Evolutionary conservation across 2,797 vertebrate genomes (phyloP), one percentile per base, ranked within the genome.

Genomic region (Pantherophis alleghaniensis): DNA sequence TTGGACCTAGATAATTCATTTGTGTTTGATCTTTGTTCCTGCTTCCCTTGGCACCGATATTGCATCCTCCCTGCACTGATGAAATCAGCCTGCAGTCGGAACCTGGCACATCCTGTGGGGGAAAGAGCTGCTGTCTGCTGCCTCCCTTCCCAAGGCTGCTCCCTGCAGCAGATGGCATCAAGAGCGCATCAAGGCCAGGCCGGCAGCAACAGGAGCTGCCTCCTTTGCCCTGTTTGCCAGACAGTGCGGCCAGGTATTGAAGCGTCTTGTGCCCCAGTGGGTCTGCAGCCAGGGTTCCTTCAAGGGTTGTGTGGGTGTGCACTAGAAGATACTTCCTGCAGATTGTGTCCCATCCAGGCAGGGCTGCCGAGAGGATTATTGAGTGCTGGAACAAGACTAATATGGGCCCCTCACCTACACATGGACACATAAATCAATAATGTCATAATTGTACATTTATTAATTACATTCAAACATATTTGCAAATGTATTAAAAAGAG

Each of bases 61-160:
- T 0, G 91, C 94, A 88, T 95, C 96, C 95, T 96, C 95, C 92
- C 90, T 2, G 6, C 4, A 94, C 95, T 95, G 96, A 94, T 95
- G 96, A 56, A 56, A 95, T 5, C 88, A 3, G 55, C 51, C 9
- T 20, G 74, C 92, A 0, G 86, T 24, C 86, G 95, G 88, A 87
- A 66, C 92, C 66, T 22, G 6, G 42, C 13, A 87, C 28, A 90
- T 92, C 92, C 96, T 92, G 94, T 0, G 12, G 0, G 4, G 66
- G 26, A 1, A 53, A 32, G 61, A 74, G 37, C 83, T 56, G 53
- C 83, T 53, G n/a, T 1, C 13, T 51, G 0, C 13, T 61, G 74
- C 42, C 20, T 66, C 92, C 94, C 7, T 1, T 88, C 92, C 7
- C 2, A 89, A 88, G 91, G 91, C 94, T 9, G 5, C 79, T 57